Evolutionary conservation across 2,888 invertebrate species (phyloP), one percentile per base, ranked within the genome.

Genomic region (Zaprionus obscuricornis): DNA sequence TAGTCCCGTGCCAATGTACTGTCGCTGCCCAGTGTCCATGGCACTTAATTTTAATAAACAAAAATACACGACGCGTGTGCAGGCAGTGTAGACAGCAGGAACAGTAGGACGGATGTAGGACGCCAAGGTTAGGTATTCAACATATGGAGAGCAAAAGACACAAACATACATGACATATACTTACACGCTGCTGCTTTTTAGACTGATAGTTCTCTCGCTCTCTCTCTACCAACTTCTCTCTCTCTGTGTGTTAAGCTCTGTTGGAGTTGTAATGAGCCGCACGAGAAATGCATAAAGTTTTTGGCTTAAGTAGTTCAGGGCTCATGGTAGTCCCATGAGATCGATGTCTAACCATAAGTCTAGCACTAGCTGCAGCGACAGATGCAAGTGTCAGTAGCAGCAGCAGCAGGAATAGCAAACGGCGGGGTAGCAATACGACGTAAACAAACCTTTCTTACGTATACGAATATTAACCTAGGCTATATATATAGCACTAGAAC

Each of bases 331-430:
- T 60, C 84, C 81, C 85, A 8, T 20, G 77, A 84, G 77, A 77
- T 84, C 85, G 83, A 78, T 78, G 82, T 78, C 85, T 70, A 77
- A 74, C 83, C 73, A 82, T 78, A 85, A 85, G 71, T 82, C 82
- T 64, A 55, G 16, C 54, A 45, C 52, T 55, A 56, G 27, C 42
- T 37, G 27, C 39, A 27, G 57, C 24, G 29, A 5, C 69, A 47
- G 60, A 40, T 66, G 65, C 65, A 43, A 45, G 33, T 65, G 64
- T 45, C 43, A 55, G 37, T 11, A 20, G 18, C 26, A 33, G 16
- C 11, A 29, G 2, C 10, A 13, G 46, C 39, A 18, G 40, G 50
- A 22, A 36, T 40, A n/a, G n/a, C 24, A 33, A 26, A 27, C 39
- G 40, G 24, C 26, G n/a, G 31, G 36, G 47, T 24, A 6, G 24